phyloP scores from a whole-genome alignment of 30 jellyfish, hydroid and myxozoan genomes.

The Turritopsis dohrnii region DNA sequence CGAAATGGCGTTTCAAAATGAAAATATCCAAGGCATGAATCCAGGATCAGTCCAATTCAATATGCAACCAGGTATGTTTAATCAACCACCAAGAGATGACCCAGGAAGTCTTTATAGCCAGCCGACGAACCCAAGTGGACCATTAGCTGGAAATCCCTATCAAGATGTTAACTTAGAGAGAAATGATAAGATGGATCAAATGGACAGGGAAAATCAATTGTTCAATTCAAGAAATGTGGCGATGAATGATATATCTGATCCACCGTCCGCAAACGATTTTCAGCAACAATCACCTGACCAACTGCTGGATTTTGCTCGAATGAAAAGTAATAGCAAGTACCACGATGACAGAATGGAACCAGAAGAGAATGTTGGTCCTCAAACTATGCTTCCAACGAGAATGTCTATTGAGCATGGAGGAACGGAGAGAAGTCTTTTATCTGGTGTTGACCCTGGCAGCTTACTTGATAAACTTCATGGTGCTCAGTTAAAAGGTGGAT shows the following conservation, averaged over 20 bases:
- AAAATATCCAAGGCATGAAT: slow-evolving; percentile 22
- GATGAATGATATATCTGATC: slow-evolving; percentile 91
- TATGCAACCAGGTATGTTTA: slow-evolving; percentile 23
- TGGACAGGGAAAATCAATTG: slow-evolving; percentile 42
- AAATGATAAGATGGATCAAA: slow-evolving; percentile 39
- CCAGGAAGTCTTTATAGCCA: neutral
- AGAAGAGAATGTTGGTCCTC: slow-evolving; percentile 35
- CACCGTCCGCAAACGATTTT: slow-evolving; percentile 24
- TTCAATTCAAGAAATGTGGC: slow-evolving; percentile 18
- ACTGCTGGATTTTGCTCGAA: slow-evolving; percentile 67
- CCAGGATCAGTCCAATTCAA: slow-evolving; percentile 19
- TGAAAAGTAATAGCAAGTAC: slow-evolving; percentile 24
- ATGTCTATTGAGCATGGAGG: slow-evolving; percentile 20
- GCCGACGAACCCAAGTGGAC: slow-evolving; percentile 45
- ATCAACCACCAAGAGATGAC: slow-evolving; percentile 3
- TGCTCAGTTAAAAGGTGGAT: slow-evolving; percentile 50
- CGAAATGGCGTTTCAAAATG: neutral
- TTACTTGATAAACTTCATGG: slow-evolving; percentile 74
- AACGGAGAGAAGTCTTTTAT: slow-evolving; percentile 7
- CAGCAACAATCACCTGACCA: slow-evolving; percentile 58
- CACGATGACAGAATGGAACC: neutral
- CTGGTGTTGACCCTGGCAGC: slow-evolving; percentile 51
- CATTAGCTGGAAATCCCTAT: slow-evolving; percentile 49
- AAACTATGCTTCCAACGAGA: slow-evolving; percentile 25
- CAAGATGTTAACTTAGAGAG: slow-evolving; percentile 39